Evolutionary conservation across 2,888 invertebrate species (phyloP), one percentile per base, ranked within the genome.

Genomic region (Yponomeuta sedellus): DNA sequence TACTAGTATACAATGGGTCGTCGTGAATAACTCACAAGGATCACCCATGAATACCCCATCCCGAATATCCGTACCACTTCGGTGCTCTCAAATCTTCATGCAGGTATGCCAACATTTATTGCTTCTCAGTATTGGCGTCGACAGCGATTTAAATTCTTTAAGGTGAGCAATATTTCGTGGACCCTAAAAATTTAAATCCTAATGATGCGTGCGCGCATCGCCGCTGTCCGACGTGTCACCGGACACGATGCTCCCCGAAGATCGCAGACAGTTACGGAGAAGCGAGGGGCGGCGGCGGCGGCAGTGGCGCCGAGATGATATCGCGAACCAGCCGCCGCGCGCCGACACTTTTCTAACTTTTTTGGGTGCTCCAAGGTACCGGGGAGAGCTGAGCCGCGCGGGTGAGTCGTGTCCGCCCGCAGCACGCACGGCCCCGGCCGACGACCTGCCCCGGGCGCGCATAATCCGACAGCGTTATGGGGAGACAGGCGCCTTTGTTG

Each of bases 291-390:
- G 73, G 69, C 68, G 71, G 71, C 70, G 70, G 70, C 71, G 71
- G 71, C 72, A 70, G 68, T 73, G 81, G 82, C 85, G 85, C 82
- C 83, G 81, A 83, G 85, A 83, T 84, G 78, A 74, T 82, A 86
- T 86, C 74, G 70, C 69, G 70, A 71, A 71, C 70, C 71, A 73
- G 77, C 75, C 70, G 75, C 73, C 75, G 74, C 76, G 16, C 76
- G 79, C 81, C 78, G 79, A 79, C 82, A 85, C 83, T 90, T 90
- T 88, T 88, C 89, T 86, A 89, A 88, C 90, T 88, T 88, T 90
- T 89, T 88, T 88, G 87, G 77, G 72, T 73, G 80, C 69, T 77
- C 34, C 34, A 8, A 34, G 34, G 34, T 34, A 34, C 34, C 8
- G 8, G 79, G 82, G 83, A 81, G 82, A 80, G 22, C 10, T 11